These are phyloP conservation scores for Urocolius indicus DNA, from an alignment of 2,113 vertebrate genomes.

Conservation along the genomic window DNA sequence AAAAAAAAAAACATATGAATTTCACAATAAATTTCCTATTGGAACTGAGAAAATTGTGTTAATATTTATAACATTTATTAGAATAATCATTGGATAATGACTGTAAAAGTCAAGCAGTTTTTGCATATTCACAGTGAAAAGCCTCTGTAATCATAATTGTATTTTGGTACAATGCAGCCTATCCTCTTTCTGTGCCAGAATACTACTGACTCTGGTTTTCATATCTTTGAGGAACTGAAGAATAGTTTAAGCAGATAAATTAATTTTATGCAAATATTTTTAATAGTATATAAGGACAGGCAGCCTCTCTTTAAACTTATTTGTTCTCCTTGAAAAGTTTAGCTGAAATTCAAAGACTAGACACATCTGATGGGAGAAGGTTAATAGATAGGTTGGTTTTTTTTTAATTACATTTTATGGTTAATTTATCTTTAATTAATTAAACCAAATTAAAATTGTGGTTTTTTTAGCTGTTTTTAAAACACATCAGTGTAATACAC, in stretches of 20 bases:
- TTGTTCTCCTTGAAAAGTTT: neutral
- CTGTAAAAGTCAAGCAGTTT: neutral
- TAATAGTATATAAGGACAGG: neutral
- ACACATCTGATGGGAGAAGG: neutral
- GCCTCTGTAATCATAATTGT: neutral
- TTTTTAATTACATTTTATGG: neutral
- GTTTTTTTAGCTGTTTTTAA: neutral
- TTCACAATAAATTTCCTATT: neutral
- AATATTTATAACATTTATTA: neutral
- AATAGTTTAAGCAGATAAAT: neutral
- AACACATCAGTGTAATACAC: neutral
- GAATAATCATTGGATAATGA: neutral
- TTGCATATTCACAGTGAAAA: neutral
- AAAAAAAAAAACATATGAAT: neutral
- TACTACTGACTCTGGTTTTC: neutral
- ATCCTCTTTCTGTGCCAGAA: too few species aligned
- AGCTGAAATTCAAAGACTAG: neutral
- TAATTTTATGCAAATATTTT: neutral
- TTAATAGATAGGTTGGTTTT: neutral
- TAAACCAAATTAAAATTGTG: neutral
- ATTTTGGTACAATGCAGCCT: neutral
- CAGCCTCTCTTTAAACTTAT: neutral
- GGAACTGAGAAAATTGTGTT: neutral
- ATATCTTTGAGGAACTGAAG: neutral
- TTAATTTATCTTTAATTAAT: conserved; percentile 34